Evolutionary conservation across 92 coral and sea anemone genomes (phyloP), one percentile per base, ranked within the genome.

Genomic region (Siderastrea siderea): DNA sequence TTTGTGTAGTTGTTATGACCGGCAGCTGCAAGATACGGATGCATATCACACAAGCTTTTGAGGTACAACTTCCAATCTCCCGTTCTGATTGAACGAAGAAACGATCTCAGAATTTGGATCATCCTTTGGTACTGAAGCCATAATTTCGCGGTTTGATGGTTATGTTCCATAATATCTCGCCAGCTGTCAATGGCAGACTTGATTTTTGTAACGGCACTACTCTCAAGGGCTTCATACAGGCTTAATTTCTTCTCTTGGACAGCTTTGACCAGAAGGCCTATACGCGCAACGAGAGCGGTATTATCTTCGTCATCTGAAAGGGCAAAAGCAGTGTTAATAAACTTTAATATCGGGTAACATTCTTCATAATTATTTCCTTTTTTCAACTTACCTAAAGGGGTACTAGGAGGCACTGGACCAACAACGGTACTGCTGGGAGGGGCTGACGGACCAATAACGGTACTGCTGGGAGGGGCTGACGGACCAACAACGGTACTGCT

Each of bases 141-240:
- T 26, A 26, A 26, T 26, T 26, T 26, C 38, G 38, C 63, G 68
- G 58, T 55, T 78, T 66, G 7, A 66, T 71, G 55, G 86, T 60
- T 44, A 60, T 54, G 38, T 68, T 60, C 55, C 85, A 80, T 80
- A 9, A 68, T 57, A 60, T 17, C 16, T 43, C 85, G 72, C 85
- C 85, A 80, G 11, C 53, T 63, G 75, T 64, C 79, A 68, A 81
- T 53, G 9, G 79, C 79, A 81, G 38, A 64, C 61, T 81, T 68
- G 71, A 81, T 47, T 44, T 17, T 26, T 53, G 60, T 67, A 44
- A 81, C 55, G 15, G 79, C 77, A 81, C 62, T 81, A 61, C 86
- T 81, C 74, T 81, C 59, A n/a, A 81, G 86, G 58, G 86, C 86
- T 49, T 81, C 62, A 38, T 81, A 48, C 54, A 68, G 46, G 74